A percentile compares a stretch with the other conserved stretches of the same genome.
phyloP scores from a whole-genome alignment of 2,113 vertebrate species.

The Urocitellus parryii region DNA sequence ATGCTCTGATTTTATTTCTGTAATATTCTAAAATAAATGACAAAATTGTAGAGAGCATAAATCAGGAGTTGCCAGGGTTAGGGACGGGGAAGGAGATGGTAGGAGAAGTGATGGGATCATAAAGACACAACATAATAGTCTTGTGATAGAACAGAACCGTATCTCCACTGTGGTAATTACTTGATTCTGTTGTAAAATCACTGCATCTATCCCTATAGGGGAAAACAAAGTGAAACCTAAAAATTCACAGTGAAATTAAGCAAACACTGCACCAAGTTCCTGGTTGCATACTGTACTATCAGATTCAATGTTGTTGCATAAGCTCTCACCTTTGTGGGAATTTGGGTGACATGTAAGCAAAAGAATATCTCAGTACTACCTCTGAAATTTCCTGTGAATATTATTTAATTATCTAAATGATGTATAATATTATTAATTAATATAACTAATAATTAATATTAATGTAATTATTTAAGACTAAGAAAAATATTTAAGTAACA shows the following conservation, averaged over 20 bases:
- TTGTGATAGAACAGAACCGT: not conserved
- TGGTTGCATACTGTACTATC: too few species aligned
- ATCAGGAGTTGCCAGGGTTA: too few species aligned
- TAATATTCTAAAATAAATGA: not conserved
- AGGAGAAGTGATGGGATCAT: too few species aligned
- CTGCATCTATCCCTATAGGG: too few species aligned
- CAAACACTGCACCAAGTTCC: not conserved
- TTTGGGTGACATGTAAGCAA: not conserved
- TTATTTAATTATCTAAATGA: too few species aligned
- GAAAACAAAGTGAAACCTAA: too few species aligned
- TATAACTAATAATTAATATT: too few species aligned
- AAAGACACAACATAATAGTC: not conserved
- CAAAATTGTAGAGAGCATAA: not conserved
- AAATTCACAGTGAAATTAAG: not conserved
- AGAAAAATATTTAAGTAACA: not conserved
- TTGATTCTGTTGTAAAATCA: not conserved
- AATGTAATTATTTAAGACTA: not conserved
- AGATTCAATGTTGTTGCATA: not conserved
- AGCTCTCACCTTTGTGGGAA: not conserved
- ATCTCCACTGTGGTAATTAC: not conserved
- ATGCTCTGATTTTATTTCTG: not conserved
- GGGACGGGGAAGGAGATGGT: fast-evolving
- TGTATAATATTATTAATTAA: too few species aligned
- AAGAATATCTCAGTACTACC: not conserved
- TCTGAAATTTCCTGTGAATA: too few species aligned